Conservation (phyloP, 2,888 invertebrate species). For the Bellardia bayeri region DNA sequence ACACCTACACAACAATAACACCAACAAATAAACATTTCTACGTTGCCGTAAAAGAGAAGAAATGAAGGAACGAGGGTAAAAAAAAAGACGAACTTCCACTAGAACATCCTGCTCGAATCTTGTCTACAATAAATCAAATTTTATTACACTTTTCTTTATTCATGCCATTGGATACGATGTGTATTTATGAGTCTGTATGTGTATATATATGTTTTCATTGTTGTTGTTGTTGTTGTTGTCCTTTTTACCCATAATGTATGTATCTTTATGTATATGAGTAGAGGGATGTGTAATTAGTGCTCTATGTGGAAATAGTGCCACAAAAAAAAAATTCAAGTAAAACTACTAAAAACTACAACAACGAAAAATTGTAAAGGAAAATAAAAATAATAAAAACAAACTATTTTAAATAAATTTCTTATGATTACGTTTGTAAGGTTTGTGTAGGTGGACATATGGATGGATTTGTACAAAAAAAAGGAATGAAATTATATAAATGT, state of each 20-base stretch:
- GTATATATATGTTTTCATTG: constrained; percentile 29
- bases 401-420: constrained; percentile 73
- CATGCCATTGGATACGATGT: constrained; percentile 76
- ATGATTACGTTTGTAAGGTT: constrained; percentile 55
- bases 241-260: constrained; percentile 45
- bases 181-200: constrained; percentile 63
- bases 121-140: constrained; percentile 85
- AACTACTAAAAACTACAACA: constrained; percentile 41
- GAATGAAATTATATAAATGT: constrained; percentile 13
- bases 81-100: constrained; percentile 75
- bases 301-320: constrained; percentile 48
- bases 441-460: constrained; percentile 70
- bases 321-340: constrained; percentile 14
- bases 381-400: constrained; percentile 25
- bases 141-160: constrained; percentile 85
- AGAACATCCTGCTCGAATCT: constrained; percentile 83
- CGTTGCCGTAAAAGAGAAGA: constrained; percentile 42
- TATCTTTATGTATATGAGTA: constrained; percentile 52
- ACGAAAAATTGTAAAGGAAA: constrained; percentile 17
- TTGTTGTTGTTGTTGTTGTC: constrained; percentile 7
- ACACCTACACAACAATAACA: constrained; percentile 46
- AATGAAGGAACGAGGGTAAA: constrained; percentile 5
- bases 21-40: constrained; percentile 59
- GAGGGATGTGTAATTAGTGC: constrained; percentile 71
- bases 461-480: constrained; percentile 59